Evolutionary conservation across 2,113 vertebrate genomes (phyloP), one percentile per base, ranked within the genome.

Genomic region (human (Homo sapiens)): DNA sequence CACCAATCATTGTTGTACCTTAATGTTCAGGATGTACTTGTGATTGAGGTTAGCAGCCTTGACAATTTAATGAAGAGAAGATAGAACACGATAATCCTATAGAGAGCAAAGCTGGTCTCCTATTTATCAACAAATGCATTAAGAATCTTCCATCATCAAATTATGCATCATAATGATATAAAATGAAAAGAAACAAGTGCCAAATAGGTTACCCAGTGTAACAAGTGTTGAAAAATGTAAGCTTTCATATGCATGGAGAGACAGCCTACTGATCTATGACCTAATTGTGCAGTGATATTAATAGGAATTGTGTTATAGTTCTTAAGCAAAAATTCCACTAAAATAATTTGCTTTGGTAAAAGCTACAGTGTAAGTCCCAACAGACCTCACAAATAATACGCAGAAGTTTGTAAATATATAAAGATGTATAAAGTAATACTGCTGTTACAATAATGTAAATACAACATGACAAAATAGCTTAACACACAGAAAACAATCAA

Each of bases 21-120:
- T 96, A 96, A 66, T 83, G 32, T 95, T 88, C 87, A 97, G 96
- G 89, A 96, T 96, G 89, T 95, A 76, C 38, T 87, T 84, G 57
- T 96, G 90, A 97, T 97, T 96, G 93, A 98, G 13, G 45, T 94
- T 66, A 95, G 75, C 52, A 90, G 32, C 32, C 72, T 90, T 97
- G 97, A 98, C 96, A 98, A 97, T 70, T 96, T 98, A 97, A 97
- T 97, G 96, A 97, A 97, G 95, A 97, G 97, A 97, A 97, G 96
- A 97, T 97, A 93, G 90, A 98, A 89, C 89, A 97, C 32, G 55
- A 11, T 90, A 85, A 92, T 95, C 72, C 80, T 88, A 90, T 45
- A 88, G 87, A 94, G 55, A 96, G 83, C 25, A 82, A 97, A 92
- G 22, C 27, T 79, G 30, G 38, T 88, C 25, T 93, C 38, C 90